Base-by-base conservation (phyloP, 2,797 vertebrate genomes). In the Pantherophis alleghaniensis region DNA sequence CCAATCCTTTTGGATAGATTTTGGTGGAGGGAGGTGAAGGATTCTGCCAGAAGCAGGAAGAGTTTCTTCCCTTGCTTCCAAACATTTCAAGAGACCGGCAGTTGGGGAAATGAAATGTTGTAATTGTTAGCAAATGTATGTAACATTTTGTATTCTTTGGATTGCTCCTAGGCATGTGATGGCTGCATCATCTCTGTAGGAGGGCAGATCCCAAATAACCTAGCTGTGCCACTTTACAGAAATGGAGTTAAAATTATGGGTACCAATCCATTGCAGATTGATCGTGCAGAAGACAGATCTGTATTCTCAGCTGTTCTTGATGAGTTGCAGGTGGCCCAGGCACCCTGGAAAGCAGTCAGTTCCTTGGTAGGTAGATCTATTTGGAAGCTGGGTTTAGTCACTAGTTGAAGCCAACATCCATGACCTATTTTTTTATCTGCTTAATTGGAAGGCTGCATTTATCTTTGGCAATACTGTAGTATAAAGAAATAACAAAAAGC, bases 141-240 rank as follows among this genome's bases (percentile, higher is more conserved):
- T 83, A 57, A 92, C 22, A 91, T 1, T 94, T 63, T 86, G 93
- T 28, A 28, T 63, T 90, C 94, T 89, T 94, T 63, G 59, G 12
- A 87, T 90, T 74, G 55, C 16, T 26, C 89, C 32, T 96, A 99
- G 99, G 98, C 97, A 2, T 99, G 99, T 94, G 97, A 96, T 42
- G 99, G 99, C 87, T 99, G 98, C 97, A 99, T 99, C 83, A 98
- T 99, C 94, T 99, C 99, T 16, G 99, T 99, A 0, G 99, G 99
- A 1, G 99, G 99, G 20, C 99, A 99, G 97, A 99, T 99, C 95
- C 99, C 99, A 89, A 99, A 99, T 96, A 99, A 99, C 96, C 95
- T 99, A 96, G 99, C 99, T 0, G 96, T 98, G n/a, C 99, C 99
- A 0, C 95, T 99, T 42, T 98, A 98, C 96, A 98, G 96, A 95